Evolutionary conservation across 2,888 invertebrate genomes (phyloP).

Genomic region (Acleris laterana): DNA sequence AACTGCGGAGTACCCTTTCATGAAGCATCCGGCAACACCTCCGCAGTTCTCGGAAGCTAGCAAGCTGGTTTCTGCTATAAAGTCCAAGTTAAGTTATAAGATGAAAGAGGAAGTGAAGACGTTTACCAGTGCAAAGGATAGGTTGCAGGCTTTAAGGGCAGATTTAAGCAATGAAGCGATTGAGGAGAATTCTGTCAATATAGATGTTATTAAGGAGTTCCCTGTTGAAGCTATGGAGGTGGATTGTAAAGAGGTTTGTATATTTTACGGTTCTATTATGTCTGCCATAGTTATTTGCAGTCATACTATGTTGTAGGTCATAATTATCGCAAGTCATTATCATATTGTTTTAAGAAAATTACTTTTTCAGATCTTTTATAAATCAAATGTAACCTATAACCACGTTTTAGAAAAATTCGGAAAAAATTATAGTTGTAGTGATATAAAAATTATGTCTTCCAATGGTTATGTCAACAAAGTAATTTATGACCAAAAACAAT

Average conservation of each 20-base stretch:
- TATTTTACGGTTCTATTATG: no score
- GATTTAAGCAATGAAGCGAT: slow-evolving; percentile 57
- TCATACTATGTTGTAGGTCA: no score
- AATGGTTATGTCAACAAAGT: no score
- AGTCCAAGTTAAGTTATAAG: slow-evolving; percentile 70
- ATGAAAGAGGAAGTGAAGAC: slow-evolving; percentile 53
- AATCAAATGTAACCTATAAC: no score
- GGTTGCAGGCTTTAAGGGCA: slow-evolving; percentile 59
- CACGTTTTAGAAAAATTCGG: no score
- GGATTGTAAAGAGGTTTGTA: slow-evolving; percentile 63
- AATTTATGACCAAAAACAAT: no score
- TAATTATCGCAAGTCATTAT: no score
- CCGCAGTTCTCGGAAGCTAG: slow-evolving; percentile 79
- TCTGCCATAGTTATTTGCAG: no score
- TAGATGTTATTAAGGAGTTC: slow-evolving; percentile 37
- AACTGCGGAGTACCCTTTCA: slow-evolving; percentile 71
- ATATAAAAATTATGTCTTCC: no score
- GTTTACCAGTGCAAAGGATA: slow-evolving; percentile 59
- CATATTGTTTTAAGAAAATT: no score
- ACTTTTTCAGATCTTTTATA: no score
- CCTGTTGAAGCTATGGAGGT: slow-evolving; percentile 68
- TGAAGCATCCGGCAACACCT: slow-evolving; percentile 75
- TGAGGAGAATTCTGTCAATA: slow-evolving; percentile 18
- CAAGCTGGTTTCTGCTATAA: slow-evolving; percentile 74
- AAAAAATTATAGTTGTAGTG: no score